Evolutionary conservation across 1,140 invertebrate species (phyloP), one percentile per base, ranked within the genome.

Genomic region (Lethocerus indicus): DNA sequence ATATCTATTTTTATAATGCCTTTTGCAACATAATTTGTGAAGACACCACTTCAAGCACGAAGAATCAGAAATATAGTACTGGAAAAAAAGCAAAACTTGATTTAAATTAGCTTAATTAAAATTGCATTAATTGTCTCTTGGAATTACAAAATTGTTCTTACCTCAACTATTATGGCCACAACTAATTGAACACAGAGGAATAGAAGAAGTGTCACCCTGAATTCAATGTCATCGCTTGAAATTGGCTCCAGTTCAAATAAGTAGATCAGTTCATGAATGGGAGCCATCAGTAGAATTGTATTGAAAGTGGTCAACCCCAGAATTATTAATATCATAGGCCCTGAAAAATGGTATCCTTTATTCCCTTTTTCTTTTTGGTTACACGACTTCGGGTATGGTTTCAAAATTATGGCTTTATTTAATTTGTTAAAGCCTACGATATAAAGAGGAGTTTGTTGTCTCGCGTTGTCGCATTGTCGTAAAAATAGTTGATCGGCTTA

Each of bases 121-220:
- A 45, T 7, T 47, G 9, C 16, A 20, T n/a, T 13, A 41, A 41
- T 13, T 16, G 9, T 41, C 6, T 41, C 7, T 7, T n/a, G n/a
- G n/a, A n/a, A n/a, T n/a, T n/a, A n/a, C n/a, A n/a, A n/a, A n/a
- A n/a, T n/a, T n/a, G 39, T 32, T 51, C 56, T 60, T 60, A 67
- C 64, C 60, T 67, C 66, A 32, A 67, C 62, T 12, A 61, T 54
- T 14, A 61, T 21, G 13, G 65, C 56, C 20, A 61, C 5, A 23
- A 64, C 16, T 26, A 63, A 55, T 52, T 68, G 63, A 26, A 53
- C 40, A 7, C 61, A 9, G 13, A 62, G 60, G 28, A 68, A 59
- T 12, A 57, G 24, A 27, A 67, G 41, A 23, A 67, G 56, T 6
- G 37, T 51, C 36, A 60, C 55, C 49, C 62, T 53, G 54, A 64